A percentile compares a stretch with the other conserved stretches of the same genome.
These are phyloP conservation scores for Mus spretus DNA, from an alignment of 2,797 vertebrate genomes.

Conservation along the genomic window DNA sequence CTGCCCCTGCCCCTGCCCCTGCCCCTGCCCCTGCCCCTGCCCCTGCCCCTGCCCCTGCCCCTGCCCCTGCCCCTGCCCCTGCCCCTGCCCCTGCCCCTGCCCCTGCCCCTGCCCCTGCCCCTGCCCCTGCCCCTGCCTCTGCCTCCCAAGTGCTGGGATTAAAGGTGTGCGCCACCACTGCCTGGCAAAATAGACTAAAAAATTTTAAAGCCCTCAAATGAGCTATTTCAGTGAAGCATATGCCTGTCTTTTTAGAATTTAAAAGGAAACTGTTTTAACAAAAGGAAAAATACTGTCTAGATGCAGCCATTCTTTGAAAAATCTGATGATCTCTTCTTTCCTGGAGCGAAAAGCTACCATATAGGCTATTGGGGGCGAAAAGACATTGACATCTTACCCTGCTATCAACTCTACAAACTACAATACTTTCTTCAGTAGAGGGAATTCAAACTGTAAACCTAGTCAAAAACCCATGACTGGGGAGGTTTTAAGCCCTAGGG, in stretches of 20 bases:
- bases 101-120: no score
- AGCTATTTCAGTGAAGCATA: slow-evolving; percentile 19
- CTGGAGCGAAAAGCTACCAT: background rate
- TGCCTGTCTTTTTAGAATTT: slow-evolving; percentile 7
- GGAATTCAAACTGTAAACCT: background rate
- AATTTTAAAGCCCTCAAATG: background rate
- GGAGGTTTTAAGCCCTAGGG: background rate
- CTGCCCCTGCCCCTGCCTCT: no score
- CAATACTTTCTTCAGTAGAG: background rate
- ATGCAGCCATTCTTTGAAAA: slow-evolving; percentile 28
- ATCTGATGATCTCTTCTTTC: background rate
- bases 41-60: no score
- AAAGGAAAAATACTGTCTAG: slow-evolving; percentile 7
- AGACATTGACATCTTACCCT: background rate
- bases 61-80: no score
- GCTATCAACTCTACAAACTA: background rate
- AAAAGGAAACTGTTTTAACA: slow-evolving; percentile 29
- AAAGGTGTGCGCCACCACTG: no score
- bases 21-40: no score
- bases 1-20: no score
- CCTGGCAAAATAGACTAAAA: background rate
- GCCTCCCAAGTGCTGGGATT: background rate
- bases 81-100: no score
- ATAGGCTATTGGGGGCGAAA: no score
- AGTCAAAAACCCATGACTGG: background rate